phyloP scores from a whole-genome alignment of 2,888 invertebrate genomes.

The Metacarcinus magister region DNA sequence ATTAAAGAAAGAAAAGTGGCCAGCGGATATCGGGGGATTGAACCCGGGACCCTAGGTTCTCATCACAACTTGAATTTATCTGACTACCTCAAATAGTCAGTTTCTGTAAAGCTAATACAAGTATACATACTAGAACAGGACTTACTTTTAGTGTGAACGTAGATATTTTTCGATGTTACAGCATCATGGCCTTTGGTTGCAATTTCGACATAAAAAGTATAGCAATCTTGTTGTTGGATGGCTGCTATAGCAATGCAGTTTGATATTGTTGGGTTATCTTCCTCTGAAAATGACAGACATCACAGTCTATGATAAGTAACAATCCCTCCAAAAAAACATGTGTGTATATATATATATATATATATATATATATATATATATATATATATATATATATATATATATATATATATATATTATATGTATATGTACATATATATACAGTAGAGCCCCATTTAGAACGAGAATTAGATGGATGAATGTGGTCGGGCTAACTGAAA shows the following conservation, averaged over 20 bases:
- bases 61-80: not conserved
- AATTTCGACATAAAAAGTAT: not conserved
- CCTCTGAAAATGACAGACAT: not conserved
- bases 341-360: not conserved
- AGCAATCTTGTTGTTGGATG: not conserved
- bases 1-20: too few species aligned
- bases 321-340: not conserved
- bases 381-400: conserved; percentile 34
- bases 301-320: not conserved
- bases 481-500: too few species aligned
- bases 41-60: too few species aligned
- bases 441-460: too few species aligned
- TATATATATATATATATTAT: conserved; percentile 22
- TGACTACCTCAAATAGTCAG: not conserved
- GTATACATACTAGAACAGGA: not conserved
- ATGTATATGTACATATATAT: too few species aligned
- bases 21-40: too few species aligned
- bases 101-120: not conserved
- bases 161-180: not conserved
- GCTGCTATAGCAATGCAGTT: not conserved
- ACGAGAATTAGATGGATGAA: too few species aligned
- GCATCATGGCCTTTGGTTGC: not conserved
- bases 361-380: conserved; percentile 6
- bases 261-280: not conserved
- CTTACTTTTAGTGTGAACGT: not conserved